phyloP scores from a whole-genome alignment of 2,797 vertebrate genomes.

The Geotrypetes seraphini region DNA sequence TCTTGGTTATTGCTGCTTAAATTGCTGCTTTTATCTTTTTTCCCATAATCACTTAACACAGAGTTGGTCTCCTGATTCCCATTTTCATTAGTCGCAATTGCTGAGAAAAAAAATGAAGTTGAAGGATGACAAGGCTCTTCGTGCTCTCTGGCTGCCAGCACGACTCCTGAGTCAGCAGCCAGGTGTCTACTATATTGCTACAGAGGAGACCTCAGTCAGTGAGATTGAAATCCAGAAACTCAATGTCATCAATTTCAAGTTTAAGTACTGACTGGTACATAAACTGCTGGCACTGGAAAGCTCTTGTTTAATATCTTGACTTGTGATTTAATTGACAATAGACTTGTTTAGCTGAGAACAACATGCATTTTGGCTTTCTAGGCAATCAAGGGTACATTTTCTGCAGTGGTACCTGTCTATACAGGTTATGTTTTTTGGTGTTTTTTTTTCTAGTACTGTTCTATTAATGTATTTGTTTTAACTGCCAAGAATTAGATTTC shows the following conservation, averaged over 20 bases:
- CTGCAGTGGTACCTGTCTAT: not conserved
- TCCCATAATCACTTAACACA: not conserved
- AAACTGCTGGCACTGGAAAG: not conserved
- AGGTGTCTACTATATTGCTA: slow-evolving; percentile 21
- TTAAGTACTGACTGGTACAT: slow-evolving; percentile 10
- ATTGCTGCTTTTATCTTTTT: not conserved
- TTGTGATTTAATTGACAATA: not conserved
- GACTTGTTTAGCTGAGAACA: not conserved
- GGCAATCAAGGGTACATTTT: not conserved
- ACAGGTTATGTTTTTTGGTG: too few relatives aligned
- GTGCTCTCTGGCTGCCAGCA: not conserved
- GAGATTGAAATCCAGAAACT: slow-evolving; percentile 7
- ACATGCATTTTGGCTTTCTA: not conserved
- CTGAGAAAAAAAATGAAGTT: slow-evolving; percentile 14
- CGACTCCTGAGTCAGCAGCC: slow-evolving; percentile 10
- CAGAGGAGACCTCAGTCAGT: slow-evolving; percentile 10
- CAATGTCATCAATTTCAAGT: slow-evolving; percentile 7
- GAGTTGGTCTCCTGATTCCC: slow-evolving; percentile 1
- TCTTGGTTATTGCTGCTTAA: not conserved
- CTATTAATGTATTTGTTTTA: too few relatives aligned
- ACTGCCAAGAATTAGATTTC: too few relatives aligned
- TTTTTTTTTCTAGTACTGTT: too few relatives aligned
- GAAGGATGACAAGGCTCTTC: slow-evolving; percentile 15
- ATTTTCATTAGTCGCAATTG: slow-evolving; percentile 10
- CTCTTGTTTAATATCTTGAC: slow-evolving; percentile 7